Percentiles rank a stretch among this genome's conserved stretches.
These are phyloP conservation scores for Agyllia agylla DNA, from an alignment of 2,888 invertebrate genomes.

Conservation along the genomic window DNA sequence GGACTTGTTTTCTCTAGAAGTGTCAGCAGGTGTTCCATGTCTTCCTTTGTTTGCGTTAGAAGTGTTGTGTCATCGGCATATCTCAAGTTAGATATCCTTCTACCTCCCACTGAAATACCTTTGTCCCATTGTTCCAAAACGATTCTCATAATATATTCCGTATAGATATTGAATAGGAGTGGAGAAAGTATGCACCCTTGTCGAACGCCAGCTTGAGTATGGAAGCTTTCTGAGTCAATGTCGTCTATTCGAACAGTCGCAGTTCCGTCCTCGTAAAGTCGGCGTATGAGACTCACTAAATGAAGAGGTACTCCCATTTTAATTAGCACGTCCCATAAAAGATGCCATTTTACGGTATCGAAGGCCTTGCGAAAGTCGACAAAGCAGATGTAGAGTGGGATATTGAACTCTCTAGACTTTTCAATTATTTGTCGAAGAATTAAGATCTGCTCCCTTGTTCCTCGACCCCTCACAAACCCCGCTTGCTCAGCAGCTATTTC, in stretches of 20 bases:
- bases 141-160: neutral
- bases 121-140: slow-evolving; percentile 2
- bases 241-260: neutral
- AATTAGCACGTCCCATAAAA: neutral
- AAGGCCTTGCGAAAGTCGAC: neutral
- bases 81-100: neutral
- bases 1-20: too few species aligned
- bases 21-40: neutral
- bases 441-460: neutral
- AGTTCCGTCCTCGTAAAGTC: neutral
- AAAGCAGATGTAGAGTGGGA: neutral
- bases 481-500: neutral
- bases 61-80: slow-evolving; percentile 7
- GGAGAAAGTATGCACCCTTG: neutral
- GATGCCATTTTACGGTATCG: neutral
- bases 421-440: neutral
- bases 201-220: neutral
- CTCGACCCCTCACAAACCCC: neutral
- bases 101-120: neutral
- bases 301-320: slow-evolving; percentile 14
- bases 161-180: neutral
- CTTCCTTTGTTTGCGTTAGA: neutral
- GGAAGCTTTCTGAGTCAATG: neutral
- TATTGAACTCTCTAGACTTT: neutral
- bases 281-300: neutral